Evolutionary conservation across 2,797 vertebrate genomes (phyloP), one percentile per base, ranked within the genome.

Genomic region (Sandelia bainsii): DNA sequence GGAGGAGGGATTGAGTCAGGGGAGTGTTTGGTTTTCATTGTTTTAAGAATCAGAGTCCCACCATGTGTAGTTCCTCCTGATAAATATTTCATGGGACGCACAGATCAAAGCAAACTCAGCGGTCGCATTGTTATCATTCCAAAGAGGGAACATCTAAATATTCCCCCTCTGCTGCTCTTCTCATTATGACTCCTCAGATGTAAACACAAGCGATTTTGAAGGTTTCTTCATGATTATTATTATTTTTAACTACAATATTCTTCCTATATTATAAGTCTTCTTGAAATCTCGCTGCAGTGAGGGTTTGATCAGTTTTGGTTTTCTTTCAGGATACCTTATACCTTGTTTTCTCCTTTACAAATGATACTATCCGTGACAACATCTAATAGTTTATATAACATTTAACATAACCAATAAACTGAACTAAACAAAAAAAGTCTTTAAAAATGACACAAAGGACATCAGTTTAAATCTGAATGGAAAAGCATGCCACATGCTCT

Each of bases 61-160:
- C 59, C 0, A 77, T 76, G 63, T 81, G 77, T 19, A 79, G 77
- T 79, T 87, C 77, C 75, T 86, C 72, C 84, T 84, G 79, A 86
- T 88, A 85, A 90, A 91, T 89, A 90, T 91, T 89, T 87, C 69
- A 89, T 83, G 66, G 69, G 69, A 69, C 46, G 45, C 64, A 63
- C 48, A 77, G 83, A 89, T 91, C 81, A 89, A 91, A 92, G 81
- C 60, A 25, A 62, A 77, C 49, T 78, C 62, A 46, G 66, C 75
- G 69, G 73, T 79, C 7, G 50, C 75, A 69, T 79, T 78, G 78
- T 85, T 86, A 32, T 58, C 63, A 79, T 68, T 81, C 73, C 49
- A 17, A 69, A 67, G 72, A 84, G 82, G 72, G 75, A 79, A 82
- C 72, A 53, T 75, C 44, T 45, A 54, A 68, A 80, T 77, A 65